Conservation (phyloP, 2,888 invertebrate species). For the Entomobrya proxima region DNA sequence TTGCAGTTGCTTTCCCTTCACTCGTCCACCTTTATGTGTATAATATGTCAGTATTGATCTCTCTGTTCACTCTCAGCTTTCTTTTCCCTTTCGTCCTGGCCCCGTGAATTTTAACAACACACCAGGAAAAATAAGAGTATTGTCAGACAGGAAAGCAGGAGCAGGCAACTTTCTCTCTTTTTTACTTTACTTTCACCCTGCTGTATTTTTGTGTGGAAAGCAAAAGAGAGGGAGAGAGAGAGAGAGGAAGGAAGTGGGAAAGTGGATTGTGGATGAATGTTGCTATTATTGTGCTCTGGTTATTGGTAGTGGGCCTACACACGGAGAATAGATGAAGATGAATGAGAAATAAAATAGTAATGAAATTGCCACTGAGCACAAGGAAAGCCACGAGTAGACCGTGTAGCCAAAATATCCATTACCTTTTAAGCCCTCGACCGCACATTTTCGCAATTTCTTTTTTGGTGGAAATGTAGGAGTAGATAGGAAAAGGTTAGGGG, state of each 20-base stretch:
- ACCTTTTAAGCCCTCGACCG: too few relatives aligned
- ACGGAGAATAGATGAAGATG: conserved; percentile 15
- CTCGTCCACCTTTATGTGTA: conserved; percentile 11
- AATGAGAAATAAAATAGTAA: conserved; percentile 21
- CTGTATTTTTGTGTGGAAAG: not conserved
- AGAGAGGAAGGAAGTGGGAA: not conserved
- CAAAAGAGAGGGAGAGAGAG: not conserved
- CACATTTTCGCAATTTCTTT: too few relatives aligned
- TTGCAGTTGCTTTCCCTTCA: not conserved
- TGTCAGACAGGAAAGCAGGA: conserved; percentile 12
- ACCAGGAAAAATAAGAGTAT: not conserved
- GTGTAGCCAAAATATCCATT: too few relatives aligned
- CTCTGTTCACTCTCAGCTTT: not conserved
- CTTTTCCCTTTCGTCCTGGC: not conserved
- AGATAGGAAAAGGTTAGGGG: too few relatives aligned
- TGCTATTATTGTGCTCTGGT: not conserved
- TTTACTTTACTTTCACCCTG: not conserved
- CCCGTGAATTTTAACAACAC: conserved; percentile 1
- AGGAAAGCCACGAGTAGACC: not conserved
- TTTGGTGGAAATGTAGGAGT: too few relatives aligned
- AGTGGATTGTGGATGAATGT: not conserved
- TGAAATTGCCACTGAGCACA: not conserved
- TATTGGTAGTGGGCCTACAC: not conserved
- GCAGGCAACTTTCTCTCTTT: not conserved
- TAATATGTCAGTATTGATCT: conserved; percentile 31